Evolutionary conservation across 1,140 invertebrate species (phyloP).

Genomic region (Papilio polyxenes): DNA sequence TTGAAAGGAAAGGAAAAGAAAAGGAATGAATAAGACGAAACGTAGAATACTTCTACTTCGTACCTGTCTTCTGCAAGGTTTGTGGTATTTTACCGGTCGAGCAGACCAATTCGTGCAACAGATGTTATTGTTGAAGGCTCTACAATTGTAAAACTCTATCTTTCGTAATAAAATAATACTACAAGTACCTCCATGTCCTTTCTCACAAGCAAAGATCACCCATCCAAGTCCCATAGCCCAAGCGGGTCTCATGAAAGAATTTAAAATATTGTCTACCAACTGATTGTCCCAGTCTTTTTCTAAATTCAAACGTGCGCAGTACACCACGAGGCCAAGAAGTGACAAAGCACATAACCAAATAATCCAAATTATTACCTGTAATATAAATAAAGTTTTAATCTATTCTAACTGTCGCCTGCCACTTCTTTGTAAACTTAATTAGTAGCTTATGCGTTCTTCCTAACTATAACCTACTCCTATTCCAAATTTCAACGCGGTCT

Average conservation of each 20-base stretch:
- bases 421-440: too few relatives aligned
- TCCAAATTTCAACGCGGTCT: too few relatives aligned
- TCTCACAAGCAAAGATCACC: conserved; percentile 55
- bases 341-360: conserved; percentile 23
- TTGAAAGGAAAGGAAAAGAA: too few relatives aligned
- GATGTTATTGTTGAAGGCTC: too few relatives aligned
- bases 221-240: conserved; percentile 53
- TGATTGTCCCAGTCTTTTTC: conserved; percentile 37
- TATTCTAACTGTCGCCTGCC: background rate
- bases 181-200: conserved; percentile 55
- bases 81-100: too few relatives aligned
- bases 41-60: too few relatives aligned
- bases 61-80: too few relatives aligned
- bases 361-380: conserved; percentile 12
- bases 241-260: conserved; percentile 45
- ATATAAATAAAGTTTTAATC: background rate
- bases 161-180: background rate
- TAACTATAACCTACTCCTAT: too few relatives aligned
- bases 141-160: background rate
- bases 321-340: conserved; percentile 32
- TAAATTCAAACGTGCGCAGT: conserved; percentile 29
- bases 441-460: too few relatives aligned
- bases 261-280: conserved; percentile 39
- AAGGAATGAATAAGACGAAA: too few relatives aligned
- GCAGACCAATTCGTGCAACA: too few relatives aligned